A percentile compares a stretch with the other conserved stretches of the same genome.
Conservation (phyloP, 2,888 invertebrate species). For the Drosophila stalkeri region DNA sequence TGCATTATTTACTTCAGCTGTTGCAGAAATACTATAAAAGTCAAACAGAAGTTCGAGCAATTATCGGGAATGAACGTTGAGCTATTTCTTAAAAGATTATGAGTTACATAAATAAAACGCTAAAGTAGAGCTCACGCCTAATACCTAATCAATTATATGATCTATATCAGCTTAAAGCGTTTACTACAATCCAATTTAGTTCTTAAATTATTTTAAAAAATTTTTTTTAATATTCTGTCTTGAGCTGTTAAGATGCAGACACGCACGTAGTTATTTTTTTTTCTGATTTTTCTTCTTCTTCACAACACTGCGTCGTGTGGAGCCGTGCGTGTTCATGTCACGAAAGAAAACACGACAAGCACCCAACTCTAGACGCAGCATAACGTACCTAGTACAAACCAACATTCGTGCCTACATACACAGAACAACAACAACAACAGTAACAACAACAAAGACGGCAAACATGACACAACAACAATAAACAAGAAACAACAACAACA, state of each 20-base stretch:
- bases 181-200: background rate
- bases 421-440: slow-evolving; percentile 4
- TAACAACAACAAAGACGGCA: slow-evolving; percentile 12
- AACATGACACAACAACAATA: slow-evolving; percentile 19
- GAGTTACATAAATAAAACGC: background rate
- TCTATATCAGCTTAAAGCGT: background rate
- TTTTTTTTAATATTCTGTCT: background rate
- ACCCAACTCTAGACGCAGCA: slow-evolving; percentile 37
- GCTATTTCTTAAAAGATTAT: background rate
- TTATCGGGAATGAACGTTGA: background rate
- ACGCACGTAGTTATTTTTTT: background rate
- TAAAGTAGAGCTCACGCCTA: background rate
- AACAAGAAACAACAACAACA: slow-evolving; percentile 22
- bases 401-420: background rate
- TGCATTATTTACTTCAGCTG: background rate
- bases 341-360: slow-evolving; percentile 23
- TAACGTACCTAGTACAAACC: slow-evolving; percentile 1
- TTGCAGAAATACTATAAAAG: background rate
- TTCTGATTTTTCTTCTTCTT: background rate
- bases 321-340: slow-evolving; percentile 10
- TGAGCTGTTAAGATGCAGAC: background rate
- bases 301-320: slow-evolving; percentile 1
- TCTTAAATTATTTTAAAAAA: background rate
- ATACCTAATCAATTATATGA: background rate
- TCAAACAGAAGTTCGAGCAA: background rate